A percentile compares a stretch with the other conserved stretches of the same genome.
These are phyloP conservation scores for Heliothis peltigera DNA, from an alignment of 2,888 invertebrate genomes.

Conservation along the genomic window DNA sequence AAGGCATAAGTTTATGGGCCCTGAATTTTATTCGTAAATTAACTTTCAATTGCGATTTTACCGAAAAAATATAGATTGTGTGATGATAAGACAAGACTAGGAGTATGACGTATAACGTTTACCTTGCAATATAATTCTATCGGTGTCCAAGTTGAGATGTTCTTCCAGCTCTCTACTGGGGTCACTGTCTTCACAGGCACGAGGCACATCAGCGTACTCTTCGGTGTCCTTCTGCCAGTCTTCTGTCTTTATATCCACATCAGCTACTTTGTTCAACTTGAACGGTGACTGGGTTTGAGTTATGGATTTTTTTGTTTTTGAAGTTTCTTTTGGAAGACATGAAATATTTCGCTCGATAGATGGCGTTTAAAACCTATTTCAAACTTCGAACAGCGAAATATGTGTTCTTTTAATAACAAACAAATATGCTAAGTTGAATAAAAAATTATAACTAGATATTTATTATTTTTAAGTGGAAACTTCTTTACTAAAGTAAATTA, in stretches of 20 bases:
- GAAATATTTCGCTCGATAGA: not conserved
- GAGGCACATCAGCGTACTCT: constrained; percentile 49
- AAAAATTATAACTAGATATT: too few relatives aligned
- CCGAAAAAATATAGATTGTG: too few relatives aligned
- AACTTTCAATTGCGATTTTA: too few relatives aligned
- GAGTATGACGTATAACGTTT: not conserved
- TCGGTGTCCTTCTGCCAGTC: constrained; percentile 63
- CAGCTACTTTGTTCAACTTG: constrained; percentile 51
- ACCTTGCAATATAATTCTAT: constrained; percentile 78
- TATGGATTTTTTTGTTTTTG: constrained; percentile 34
- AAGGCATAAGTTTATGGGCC: too few relatives aligned
- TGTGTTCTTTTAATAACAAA: too few relatives aligned
- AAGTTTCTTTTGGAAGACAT: not conserved
- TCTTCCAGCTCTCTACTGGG: constrained; percentile 70
- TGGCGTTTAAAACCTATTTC: too few relatives aligned
- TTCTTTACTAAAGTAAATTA: too few relatives aligned
- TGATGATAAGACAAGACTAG: not conserved
- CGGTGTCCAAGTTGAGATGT: constrained; percentile 77
- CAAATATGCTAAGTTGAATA: too few relatives aligned
- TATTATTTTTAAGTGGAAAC: too few relatives aligned
- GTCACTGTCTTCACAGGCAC: constrained; percentile 59
- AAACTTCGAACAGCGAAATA: too few relatives aligned
- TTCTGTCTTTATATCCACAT: constrained; percentile 55
- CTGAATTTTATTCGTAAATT: too few relatives aligned
- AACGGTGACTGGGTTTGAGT: constrained; percentile 61